phyloP scores from a whole-genome alignment of 2,113 vertebrate genomes.

The Rhea pennata region DNA sequence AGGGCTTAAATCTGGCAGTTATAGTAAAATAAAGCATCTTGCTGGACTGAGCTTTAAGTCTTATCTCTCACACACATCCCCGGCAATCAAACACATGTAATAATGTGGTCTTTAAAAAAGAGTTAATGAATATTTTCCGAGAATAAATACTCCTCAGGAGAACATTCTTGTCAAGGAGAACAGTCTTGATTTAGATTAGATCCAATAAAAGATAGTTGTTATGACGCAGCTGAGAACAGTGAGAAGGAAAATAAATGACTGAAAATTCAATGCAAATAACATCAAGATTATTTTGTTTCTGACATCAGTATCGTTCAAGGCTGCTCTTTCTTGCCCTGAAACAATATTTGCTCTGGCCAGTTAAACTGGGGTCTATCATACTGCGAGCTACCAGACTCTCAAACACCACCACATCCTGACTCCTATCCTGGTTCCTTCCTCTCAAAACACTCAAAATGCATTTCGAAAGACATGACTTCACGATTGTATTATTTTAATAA shows the following conservation, averaged over 20 bases:
- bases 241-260: neutral
- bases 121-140: slow-evolving; percentile 24
- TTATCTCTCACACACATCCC: neutral
- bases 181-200: slow-evolving; percentile 16
- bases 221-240: neutral
- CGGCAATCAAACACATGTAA: slow-evolving; percentile 2
- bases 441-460: neutral
- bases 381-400: neutral
- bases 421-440: neutral
- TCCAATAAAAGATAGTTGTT: slow-evolving; percentile 25
- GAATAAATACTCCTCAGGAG: slow-evolving; percentile 14
- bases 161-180: neutral
- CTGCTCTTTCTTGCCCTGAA: neutral
- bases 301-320: neutral
- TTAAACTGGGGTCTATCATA: neutral
- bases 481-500: neutral
- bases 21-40: neutral
- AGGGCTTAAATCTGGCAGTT: neutral
- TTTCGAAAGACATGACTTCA: neutral
- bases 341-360: neutral
- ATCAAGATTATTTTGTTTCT: neutral
- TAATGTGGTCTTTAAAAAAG: neutral
- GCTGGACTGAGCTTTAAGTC: neutral
- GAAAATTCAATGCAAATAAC: neutral
- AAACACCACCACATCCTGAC: neutral